Conservation (phyloP, 2,888 invertebrate species). For the Slavum lentiscoides region DNA sequence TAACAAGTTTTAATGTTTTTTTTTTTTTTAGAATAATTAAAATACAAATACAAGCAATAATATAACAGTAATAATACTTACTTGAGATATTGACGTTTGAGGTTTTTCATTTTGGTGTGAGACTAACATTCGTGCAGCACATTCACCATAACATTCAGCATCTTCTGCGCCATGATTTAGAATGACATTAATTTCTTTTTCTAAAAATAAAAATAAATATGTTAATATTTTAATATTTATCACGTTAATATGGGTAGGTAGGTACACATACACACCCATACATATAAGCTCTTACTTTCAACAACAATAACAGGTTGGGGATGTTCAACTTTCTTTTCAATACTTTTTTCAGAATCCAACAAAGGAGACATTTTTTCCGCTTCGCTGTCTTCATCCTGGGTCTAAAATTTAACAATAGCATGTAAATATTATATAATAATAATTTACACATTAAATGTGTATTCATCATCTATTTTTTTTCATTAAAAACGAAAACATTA, state of each 20-base stretch:
- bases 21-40: neutral
- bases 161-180: slow-evolving; percentile 50
- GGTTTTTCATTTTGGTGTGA: slow-evolving; percentile 50
- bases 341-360: slow-evolving; percentile 62
- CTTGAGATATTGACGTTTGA: slow-evolving; percentile 32
- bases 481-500: neutral
- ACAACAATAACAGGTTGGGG: slow-evolving; percentile 2
- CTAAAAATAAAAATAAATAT: slow-evolving; percentile 3
- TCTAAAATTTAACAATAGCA: slow-evolving; percentile 57
- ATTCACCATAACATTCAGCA: slow-evolving; percentile 49
- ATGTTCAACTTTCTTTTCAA: slow-evolving; percentile 58
- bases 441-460: neutral
- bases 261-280: neutral
- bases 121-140: slow-evolving; percentile 38
- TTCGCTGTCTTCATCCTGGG: slow-evolving; percentile 77
- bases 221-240: neutral
- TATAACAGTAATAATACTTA: slow-evolving; percentile 12
- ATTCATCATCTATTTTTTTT: neutral
- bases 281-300: slow-evolving; percentile 30
- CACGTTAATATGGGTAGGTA: no score
- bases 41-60: neutral
- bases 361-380: slow-evolving; percentile 80
- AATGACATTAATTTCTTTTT: slow-evolving; percentile 51
- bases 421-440: neutral
- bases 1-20: neutral